Conservation (phyloP, 2,113 vertebrate genomes). For the Numida meleagris region DNA sequence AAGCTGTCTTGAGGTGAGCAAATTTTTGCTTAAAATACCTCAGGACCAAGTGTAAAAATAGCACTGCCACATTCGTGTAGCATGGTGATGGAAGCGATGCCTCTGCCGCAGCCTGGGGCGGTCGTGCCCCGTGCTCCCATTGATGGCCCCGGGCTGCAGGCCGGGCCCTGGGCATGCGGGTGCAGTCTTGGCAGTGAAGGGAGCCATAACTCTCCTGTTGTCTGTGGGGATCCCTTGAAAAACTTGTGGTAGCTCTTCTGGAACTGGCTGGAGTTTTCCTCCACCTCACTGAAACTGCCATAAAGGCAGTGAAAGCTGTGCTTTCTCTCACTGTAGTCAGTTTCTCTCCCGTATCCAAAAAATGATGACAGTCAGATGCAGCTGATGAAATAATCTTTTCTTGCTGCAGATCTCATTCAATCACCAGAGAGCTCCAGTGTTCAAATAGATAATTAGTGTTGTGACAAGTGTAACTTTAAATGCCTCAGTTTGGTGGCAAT, state of each 20-base stretch:
- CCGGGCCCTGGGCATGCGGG: not conserved
- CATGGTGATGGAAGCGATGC: not conserved
- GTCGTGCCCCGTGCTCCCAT: not conserved
- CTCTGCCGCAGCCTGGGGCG: not conserved
- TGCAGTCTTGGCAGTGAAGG: not conserved
- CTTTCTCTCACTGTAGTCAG: not conserved
- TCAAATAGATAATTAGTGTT: constrained; percentile 56
- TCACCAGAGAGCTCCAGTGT: constrained; percentile 35
- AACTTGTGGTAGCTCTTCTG: not conserved
- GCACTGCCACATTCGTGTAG: not conserved
- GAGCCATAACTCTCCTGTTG: not conserved
- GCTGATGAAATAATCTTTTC: constrained; percentile 33
- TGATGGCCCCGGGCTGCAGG: not conserved
- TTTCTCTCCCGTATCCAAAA: not conserved
- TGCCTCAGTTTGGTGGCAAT: constrained; percentile 26
- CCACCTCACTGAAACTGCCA: not conserved
- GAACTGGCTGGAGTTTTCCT: not conserved
- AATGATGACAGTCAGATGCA: not conserved
- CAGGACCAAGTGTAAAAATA: not conserved
- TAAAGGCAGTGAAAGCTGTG: not conserved
- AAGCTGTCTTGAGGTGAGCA: not conserved
- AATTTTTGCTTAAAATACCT: constrained; percentile 1
- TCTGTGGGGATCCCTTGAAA: not conserved
- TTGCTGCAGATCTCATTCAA: constrained; percentile 1
- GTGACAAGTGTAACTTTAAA: constrained; percentile 55